Base-by-base conservation (phyloP, 2,888 invertebrate genomes). In the Tachystola acroxantha region DNA sequence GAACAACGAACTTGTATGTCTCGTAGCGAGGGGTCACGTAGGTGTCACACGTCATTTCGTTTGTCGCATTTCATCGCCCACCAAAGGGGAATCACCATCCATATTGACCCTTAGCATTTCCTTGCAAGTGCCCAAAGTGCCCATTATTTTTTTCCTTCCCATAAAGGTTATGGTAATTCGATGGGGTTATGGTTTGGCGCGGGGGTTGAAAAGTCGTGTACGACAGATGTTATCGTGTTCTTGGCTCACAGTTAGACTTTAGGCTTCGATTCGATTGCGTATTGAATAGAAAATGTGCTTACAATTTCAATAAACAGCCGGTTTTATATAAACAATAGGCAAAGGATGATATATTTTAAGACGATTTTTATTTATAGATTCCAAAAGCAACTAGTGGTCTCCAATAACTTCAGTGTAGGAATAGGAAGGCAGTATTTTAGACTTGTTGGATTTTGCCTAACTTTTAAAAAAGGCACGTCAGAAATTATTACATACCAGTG, bases 51-150 rank as follows among this genome's bases (percentile, higher is more conserved):
- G 74, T 85, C 84, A 82, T 85, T 79, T 70, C 62, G 67, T 69
- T 65, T 74, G 80, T 76, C 82, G 80, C 86, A 80, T 88, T 87
- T 88, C 87, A 87, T 87, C 86, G 77, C 76, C 54, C 20, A 10
- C 37, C 38, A 39, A 37, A 47, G 57, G 65, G 66, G 68, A 64
- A 48, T 40, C 40, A 41, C 51, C 49, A 55, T 60, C 58, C 55
- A 52, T 53, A 64, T 72, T 77, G 77, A 77, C 79, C 80, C 78
- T 53, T 46, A 53, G 43, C 70, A 70, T 71, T 72, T 61, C 54
- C 57, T 51, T 55, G 22, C 25, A 33, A 31, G 24, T 24, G 25
- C 29, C 60, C 60, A 74, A 60, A 76, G 66, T 68, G 67, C 59
- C 76, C 73, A 76, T 80, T 80, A 77, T 76, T 72, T 80, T n/a